Conservation (phyloP, 2,113 vertebrate genomes). For the Ceyx cyanopectus region DNA sequence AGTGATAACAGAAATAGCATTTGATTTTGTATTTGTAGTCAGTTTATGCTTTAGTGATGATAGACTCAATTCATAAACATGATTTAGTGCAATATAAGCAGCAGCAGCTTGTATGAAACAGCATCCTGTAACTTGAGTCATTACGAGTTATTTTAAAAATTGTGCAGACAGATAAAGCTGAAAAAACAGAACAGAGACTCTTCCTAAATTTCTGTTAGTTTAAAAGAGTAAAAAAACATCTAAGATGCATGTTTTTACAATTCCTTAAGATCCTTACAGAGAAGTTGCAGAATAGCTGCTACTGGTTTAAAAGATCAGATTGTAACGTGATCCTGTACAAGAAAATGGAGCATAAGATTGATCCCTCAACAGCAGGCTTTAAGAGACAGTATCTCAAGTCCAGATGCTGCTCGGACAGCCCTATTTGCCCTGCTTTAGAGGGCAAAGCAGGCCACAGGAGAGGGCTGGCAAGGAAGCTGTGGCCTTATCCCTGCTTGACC, state of each 20-base stretch:
- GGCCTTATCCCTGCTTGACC: neutral
- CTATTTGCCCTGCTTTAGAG: neutral
- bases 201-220: neutral
- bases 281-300: neutral
- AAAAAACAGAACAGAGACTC: neutral
- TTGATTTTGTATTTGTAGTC: neutral
- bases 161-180: neutral
- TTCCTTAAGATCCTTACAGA: neutral
- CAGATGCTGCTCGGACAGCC: neutral
- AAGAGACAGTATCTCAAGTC: neutral
- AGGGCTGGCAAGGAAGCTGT: neutral
- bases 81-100: neutral
- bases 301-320: neutral
- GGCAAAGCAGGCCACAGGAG: neutral
- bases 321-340: neutral
- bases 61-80: neutral
- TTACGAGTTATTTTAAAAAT: neutral
- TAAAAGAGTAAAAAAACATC: neutral
- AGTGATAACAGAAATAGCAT: neutral
- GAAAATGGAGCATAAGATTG: neutral
- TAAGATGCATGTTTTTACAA: neutral
- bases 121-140: neutral
- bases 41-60: neutral
- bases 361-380: neutral
- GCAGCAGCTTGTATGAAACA: neutral